Base-by-base conservation (phyloP, 2,113 vertebrate species). In the Caranx melampygus region DNA sequence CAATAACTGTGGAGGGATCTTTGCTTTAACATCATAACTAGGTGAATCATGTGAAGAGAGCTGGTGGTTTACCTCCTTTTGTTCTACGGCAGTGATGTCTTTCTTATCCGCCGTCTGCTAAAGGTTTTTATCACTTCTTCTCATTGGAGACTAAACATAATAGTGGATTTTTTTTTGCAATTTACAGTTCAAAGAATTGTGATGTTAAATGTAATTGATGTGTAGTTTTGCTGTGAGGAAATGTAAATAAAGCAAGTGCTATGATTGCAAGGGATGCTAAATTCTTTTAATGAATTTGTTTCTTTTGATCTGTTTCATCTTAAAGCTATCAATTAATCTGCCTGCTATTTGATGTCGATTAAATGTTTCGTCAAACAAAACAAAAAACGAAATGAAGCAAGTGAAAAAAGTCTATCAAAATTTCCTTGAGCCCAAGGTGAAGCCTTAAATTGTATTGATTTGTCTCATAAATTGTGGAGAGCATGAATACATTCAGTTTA, bases 21-120 rank as follows among this genome's bases (percentile, higher is more conserved):
- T 37, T 61, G 75, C 40, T 60, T 62, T 33, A 57, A 57, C 40
- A 55, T 65, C 31, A 52, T 6, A 8, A 45, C 58, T 47, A 51
- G 14, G n/a, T 37, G 16, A 6, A 73, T 66, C 40, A 64, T 60
- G 33, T 61, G 9, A 60, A 42, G 47, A 31, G 40, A 52, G 26
- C 65, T 42, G 35, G 26, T 42, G 9, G 21, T 66, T 63, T 71
- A 40, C 58, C 20, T 45, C 33, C 20, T 11, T 52, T 2, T 35
- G 14, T 59, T 63, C 3, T 8, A 60, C 18, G 1, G 44, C 52
- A 37, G 35, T 66, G 34, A 52, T 59, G 54, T 33, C 12, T 58
- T 16, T 52, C 51, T 7, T 6, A 47, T 11, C 49, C 33, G 31
- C 34, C 31, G 40, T 2, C 35, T 34, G 35, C 18, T 14, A 42